Conservation (phyloP, 2,113 vertebrate genomes). For the Arizona elegans region DNA sequence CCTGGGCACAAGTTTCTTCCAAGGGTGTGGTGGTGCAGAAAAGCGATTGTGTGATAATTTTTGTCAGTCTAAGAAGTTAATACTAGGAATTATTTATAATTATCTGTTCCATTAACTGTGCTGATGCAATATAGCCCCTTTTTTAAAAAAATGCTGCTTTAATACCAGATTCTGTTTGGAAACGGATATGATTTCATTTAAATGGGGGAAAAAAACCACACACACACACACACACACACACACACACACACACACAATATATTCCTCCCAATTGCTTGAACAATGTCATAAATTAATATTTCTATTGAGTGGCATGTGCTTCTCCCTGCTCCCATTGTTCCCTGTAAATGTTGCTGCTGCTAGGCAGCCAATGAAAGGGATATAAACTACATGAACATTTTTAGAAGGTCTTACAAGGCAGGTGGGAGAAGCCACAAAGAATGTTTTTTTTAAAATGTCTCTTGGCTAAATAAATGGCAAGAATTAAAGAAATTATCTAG, state of each 20-base stretch:
- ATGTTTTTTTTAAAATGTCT: neutral
- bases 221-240: neutral
- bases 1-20: neutral
- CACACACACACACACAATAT: neutral
- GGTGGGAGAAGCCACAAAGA: neutral
- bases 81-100: neutral
- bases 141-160: neutral
- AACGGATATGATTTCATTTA: neutral
- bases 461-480: neutral
- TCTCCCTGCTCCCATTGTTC: neutral
- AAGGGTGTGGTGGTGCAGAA: neutral
- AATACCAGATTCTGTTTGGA: neutral
- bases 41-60: neutral
- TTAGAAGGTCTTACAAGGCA: neutral
- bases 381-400: neutral
- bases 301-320: no score
- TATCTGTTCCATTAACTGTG: neutral
- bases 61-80: neutral
- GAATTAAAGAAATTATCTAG: slow-evolving; percentile 11
- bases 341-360: neutral
- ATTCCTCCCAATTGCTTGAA: neutral
- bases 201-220: neutral
- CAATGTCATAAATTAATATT: neutral
- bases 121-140: neutral
- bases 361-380: neutral